These are phyloP conservation scores for Tenthredo notha DNA, from an alignment of 2,888 invertebrate genomes.

Conservation along the genomic window DNA sequence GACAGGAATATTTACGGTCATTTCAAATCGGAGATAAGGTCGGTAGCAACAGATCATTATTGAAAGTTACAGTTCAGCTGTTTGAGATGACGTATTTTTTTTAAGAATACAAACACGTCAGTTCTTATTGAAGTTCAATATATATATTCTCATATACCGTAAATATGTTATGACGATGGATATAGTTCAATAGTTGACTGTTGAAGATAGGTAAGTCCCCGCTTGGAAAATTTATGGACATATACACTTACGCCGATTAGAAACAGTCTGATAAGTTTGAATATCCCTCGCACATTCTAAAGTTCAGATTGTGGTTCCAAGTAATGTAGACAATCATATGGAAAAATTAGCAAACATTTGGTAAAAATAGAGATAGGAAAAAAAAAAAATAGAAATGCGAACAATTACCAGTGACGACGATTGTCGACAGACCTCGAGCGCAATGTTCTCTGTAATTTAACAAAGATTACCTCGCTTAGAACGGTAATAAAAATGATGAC, in stretches of 20 bases:
- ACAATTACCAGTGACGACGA: neutral
- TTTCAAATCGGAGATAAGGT: neutral
- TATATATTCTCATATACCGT: neutral
- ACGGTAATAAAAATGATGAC: neutral
- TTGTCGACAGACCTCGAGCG: constrained; percentile 21
- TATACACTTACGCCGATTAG: neutral
- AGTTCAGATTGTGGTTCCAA: neutral
- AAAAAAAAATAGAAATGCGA: neutral
- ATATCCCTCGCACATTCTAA: neutral
- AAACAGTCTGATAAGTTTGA: neutral
- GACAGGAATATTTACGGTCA: neutral
- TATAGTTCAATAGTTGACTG: neutral
- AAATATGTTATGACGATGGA: neutral
- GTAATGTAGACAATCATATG: neutral
- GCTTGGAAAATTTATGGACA: neutral
- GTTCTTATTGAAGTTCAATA: neutral
- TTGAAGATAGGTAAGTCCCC: neutral
- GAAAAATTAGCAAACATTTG: neutral
- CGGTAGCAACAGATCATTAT: neutral
- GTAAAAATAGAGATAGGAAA: neutral
- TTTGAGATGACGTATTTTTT: neutral
- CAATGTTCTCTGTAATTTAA: constrained; percentile 32
- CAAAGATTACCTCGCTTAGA: constrained; percentile 24
- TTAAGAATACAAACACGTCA: neutral
- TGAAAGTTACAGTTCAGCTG: neutral